Evolutionary conservation across 2,888 invertebrate genomes (phyloP).

Genomic region (Synergus japonicus): DNA sequence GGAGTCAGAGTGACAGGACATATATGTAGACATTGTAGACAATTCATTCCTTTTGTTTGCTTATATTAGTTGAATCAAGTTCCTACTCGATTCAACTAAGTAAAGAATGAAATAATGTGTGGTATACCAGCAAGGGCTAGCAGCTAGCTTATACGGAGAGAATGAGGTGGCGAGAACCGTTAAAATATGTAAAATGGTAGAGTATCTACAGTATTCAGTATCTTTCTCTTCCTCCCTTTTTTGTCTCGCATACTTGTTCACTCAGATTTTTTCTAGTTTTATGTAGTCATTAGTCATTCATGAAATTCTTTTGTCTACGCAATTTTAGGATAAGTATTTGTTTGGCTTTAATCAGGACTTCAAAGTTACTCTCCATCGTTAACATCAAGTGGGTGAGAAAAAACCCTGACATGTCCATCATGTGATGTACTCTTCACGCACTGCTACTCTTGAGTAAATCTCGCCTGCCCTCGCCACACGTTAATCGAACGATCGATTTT

Average conservation of each 20-base stretch:
- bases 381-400: too few species aligned
- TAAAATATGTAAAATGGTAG: constrained; percentile 71
- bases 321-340: neutral
- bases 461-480: constrained; percentile 53
- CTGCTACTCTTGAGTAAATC: constrained; percentile 57
- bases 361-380: too few species aligned
- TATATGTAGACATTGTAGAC: neutral
- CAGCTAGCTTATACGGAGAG: constrained; percentile 22
- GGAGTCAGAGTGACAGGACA: constrained; percentile 3
- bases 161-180: constrained; percentile 65
- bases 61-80: constrained; percentile 16
- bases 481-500: constrained; percentile 61
- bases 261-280: neutral
- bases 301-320: too few species aligned
- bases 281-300: too few species aligned
- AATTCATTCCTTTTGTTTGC: constrained; percentile 7
- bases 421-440: constrained; percentile 56
- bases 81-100: constrained; percentile 33
- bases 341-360: neutral
- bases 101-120: constrained; percentile 13
- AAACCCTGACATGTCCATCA: constrained; percentile 1
- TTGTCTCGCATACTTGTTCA: constrained; percentile 26
- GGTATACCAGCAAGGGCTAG: neutral
- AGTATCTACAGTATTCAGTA: constrained; percentile 40
- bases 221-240: constrained; percentile 53